phyloP scores from a whole-genome alignment of 2,113 vertebrate genomes.

The Archilochus colubris region DNA sequence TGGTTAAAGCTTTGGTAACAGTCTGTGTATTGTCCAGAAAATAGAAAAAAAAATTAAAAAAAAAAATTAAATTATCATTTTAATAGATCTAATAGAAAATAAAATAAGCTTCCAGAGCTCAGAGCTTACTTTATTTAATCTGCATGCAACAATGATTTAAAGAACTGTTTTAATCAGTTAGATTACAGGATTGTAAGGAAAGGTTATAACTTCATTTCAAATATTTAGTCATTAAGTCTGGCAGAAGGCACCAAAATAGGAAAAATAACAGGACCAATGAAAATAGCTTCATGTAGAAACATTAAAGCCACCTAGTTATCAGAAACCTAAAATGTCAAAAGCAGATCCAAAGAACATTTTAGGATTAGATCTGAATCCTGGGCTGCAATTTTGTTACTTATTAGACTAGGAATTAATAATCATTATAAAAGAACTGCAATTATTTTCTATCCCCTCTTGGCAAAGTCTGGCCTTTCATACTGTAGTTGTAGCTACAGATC shows the following conservation, averaged over 20 bases:
- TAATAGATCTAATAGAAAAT: background rate
- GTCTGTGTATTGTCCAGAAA: background rate
- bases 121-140: background rate
- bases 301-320: background rate
- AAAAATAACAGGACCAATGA: background rate
- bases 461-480: slow-evolving; percentile 68
- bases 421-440: slow-evolving; percentile 55
- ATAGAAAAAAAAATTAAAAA: background rate
- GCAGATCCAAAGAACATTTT: background rate
- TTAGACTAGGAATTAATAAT: slow-evolving; percentile 66
- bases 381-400: slow-evolving; percentile 1
- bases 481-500: background rate
- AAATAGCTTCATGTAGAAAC: background rate
- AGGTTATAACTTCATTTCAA: background rate
- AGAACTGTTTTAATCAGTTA: background rate
- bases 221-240: background rate
- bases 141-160: background rate
- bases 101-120: background rate
- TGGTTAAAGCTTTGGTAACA: background rate
- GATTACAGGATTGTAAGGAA: background rate
- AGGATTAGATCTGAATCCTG: background rate
- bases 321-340: slow-evolving; percentile 4
- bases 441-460: slow-evolving; percentile 64
- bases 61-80: background rate
- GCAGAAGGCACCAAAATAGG: background rate